phyloP scores from a whole-genome alignment of 2,888 invertebrate species.

The Ditula angustiorana region DNA sequence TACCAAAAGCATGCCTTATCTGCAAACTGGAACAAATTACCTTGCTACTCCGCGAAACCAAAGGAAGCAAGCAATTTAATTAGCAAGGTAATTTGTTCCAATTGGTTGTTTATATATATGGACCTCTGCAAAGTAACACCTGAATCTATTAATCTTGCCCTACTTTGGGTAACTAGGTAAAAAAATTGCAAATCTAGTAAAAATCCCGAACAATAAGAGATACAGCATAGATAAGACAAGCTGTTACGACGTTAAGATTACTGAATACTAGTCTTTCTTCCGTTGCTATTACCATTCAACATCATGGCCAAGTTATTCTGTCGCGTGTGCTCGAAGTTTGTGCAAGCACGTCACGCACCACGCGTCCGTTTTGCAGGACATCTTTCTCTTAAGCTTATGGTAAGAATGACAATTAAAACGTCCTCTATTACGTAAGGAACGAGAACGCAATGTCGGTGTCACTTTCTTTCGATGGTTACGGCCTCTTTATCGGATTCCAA shows the following conservation, averaged over 20 bases:
- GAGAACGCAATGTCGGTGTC: conserved; percentile 63
- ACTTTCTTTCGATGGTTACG: conserved; percentile 70
- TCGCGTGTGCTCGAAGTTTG: conserved; percentile 8
- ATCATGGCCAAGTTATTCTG: not conserved
- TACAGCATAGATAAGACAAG: not conserved
- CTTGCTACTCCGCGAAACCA: too few species aligned
- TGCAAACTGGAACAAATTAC: too few species aligned
- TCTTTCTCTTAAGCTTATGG: conserved; percentile 76
- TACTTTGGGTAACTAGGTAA: too few species aligned
- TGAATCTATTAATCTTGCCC: too few species aligned
- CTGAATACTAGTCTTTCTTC: not conserved
- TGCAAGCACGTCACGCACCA: conserved; percentile 53
- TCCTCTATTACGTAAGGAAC: conserved; percentile 76
- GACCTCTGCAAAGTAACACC: too few species aligned
- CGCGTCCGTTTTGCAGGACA: conserved; percentile 79
- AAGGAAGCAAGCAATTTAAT: too few species aligned
- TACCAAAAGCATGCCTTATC: not conserved
- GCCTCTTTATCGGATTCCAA: conserved; percentile 13
- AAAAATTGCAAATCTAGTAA: not conserved
- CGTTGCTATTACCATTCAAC: not conserved
- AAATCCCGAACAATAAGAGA: conserved; percentile 1
- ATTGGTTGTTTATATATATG: too few species aligned
- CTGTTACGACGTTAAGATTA: not conserved
- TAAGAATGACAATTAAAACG: conserved; percentile 67
- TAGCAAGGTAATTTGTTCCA: too few species aligned